Base-by-base conservation (phyloP, 2,113 vertebrate species). In the Mustela lutreola region DNA sequence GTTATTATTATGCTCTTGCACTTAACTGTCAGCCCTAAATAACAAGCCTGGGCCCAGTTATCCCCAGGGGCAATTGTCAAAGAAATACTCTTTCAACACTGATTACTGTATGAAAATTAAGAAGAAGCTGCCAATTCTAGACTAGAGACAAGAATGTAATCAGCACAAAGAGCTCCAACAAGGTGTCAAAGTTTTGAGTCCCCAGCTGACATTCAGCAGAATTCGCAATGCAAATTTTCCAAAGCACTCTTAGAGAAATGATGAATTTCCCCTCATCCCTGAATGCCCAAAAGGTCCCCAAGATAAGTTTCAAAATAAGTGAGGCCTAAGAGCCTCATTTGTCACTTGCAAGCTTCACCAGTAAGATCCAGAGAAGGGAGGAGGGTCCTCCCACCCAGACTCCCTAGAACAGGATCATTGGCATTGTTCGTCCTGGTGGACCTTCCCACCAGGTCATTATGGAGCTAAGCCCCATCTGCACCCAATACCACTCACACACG, bases 71-170 rank as follows among this genome's bases (percentile, higher is more conserved):
- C 91, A 21, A 8, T 85, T 96, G 96, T 93, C 93, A 98, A 97
- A 98, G 96, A 97, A 98, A 96, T 10, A 7, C 50, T 91, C 97
- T 97, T 98, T 97, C 65, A 91, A 42, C 95, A 92, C 94, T n/a
- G 65, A 97, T 97, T 97, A 86, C 79, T 63, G 50, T 87, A 76
- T 81, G 93, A 98, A 97, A 97, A 97, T 73, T n/a, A 97, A 91
- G 58, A 97, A 95, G 53, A 95, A 84, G 81, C 86, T 97, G 97
- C 97, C 96, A 98, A 5, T 93, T 96, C 71, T 12, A 58, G 71
- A 73, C 84, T 45, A 1, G 0, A 93, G 97, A 95, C 76, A 97
- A 83, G 96, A 85, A 93, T 96, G 89, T 94, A 94, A 95, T 89
- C 12, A 22, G 76, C 36, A 28, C 71, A 58, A 89, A 94, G 85